Conservation (phyloP, 2,113 vertebrate genomes). For the Pimephales promelas region DNA sequence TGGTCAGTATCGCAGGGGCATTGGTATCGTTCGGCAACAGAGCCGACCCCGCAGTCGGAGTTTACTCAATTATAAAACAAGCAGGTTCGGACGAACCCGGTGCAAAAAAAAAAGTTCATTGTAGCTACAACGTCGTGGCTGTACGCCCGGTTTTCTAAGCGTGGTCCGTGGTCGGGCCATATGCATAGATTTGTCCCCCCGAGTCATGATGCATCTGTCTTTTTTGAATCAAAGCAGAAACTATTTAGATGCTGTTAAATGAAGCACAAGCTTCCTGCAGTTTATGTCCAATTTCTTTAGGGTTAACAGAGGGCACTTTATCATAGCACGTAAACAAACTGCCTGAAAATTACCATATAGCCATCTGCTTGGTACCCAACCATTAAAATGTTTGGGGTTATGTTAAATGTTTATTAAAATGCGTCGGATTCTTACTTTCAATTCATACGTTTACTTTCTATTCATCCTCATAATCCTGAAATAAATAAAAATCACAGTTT, state of each 20-base stretch:
- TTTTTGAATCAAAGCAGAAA: conserved; percentile 1
- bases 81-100: conserved; percentile 3
- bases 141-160: background rate
- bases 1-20: conserved; percentile 40
- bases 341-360: background rate
- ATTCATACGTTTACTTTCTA: too few species aligned
- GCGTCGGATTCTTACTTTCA: too few species aligned
- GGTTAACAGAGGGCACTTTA: background rate
- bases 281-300: background rate
- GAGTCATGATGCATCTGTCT: conserved; percentile 18
- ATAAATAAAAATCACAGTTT: background rate
- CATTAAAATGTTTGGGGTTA: background rate
- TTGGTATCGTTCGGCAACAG: conserved; percentile 31
- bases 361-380: background rate
- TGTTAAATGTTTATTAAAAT: too few species aligned
- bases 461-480: background rate
- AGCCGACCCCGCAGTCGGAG: background rate
- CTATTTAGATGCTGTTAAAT: background rate
- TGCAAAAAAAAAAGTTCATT: conserved; percentile 22
- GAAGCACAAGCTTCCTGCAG: background rate
- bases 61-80: conserved; percentile 40
- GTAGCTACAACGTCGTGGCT: background rate
- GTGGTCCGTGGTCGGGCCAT: background rate
- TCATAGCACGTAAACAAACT: background rate
- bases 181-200: conserved; percentile 4